Conservation (phyloP, 1,140 invertebrate species). For the Drosophila tristis region DNA sequence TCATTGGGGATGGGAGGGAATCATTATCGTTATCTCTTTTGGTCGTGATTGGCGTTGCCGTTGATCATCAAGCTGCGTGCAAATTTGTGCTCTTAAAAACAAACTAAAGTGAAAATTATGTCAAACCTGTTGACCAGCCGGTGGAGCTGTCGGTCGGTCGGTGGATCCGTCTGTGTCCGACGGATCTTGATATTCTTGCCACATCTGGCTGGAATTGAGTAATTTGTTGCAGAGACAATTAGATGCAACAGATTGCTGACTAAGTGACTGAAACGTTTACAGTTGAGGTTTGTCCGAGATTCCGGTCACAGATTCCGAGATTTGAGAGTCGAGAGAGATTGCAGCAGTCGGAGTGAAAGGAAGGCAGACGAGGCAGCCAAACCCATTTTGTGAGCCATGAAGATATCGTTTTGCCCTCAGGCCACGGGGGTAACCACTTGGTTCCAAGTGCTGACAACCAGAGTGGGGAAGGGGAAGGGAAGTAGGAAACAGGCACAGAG, state of each 20-base stretch:
- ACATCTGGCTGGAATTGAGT: conserved; percentile 69
- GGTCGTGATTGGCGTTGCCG: not conserved
- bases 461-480: not conserved
- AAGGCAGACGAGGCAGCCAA: conserved; percentile 22
- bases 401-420: conserved; percentile 33
- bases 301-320: too few relatives aligned
- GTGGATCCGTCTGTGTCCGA: conserved; percentile 28
- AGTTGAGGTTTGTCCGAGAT: conserved; percentile 27
- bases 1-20: not conserved
- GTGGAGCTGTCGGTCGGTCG: not conserved
- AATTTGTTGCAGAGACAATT: conserved; percentile 80
- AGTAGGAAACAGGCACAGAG: conserved; percentile 11
- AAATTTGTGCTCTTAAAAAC: conserved; percentile 79
- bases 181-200: conserved; percentile 28
- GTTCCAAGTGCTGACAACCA: conserved; percentile 25
- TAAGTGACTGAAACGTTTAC: conserved; percentile 76
- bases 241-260: conserved; percentile 82
- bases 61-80: conserved; percentile 58
- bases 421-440: conserved; percentile 28
- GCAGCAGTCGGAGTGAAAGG: conserved; percentile 8
- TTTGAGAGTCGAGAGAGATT: not conserved
- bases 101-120: conserved; percentile 81
- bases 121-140: conserved; percentile 72
- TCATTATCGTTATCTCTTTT: conserved; percentile 47
- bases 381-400: conserved; percentile 26